A percentile compares a stretch with the other conserved stretches of the same genome.
Conservation (phyloP, 2,113 vertebrate species). For the Oostethus manadensis region DNA sequence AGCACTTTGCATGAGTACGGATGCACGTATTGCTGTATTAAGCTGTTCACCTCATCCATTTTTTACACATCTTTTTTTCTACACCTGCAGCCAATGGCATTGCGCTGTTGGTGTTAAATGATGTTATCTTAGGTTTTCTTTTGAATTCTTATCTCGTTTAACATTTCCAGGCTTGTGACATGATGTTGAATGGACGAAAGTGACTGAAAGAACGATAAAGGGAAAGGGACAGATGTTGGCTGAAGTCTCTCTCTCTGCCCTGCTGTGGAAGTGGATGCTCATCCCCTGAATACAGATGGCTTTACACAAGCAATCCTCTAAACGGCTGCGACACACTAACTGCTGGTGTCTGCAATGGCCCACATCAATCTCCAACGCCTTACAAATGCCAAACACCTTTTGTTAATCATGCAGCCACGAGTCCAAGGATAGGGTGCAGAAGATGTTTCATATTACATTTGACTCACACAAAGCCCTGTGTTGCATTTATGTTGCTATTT, state of each 20-base stretch:
- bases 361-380: constrained; percentile 29
- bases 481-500: constrained; percentile 38
- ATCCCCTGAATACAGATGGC: constrained; percentile 70
- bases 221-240: constrained; percentile 49
- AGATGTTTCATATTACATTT: constrained; percentile 32
- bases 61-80: neutral
- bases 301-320: constrained; percentile 65
- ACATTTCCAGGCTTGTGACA: constrained; percentile 24
- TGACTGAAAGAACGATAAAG: constrained; percentile 25
- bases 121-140: constrained; percentile 18
- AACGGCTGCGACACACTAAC: constrained; percentile 49
- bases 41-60: constrained; percentile 8
- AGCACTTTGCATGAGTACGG: no score
- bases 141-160: constrained; percentile 18
- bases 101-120: neutral
- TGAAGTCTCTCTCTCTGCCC: constrained; percentile 44
- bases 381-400: constrained; percentile 43
- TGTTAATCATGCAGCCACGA: constrained; percentile 41
- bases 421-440: constrained; percentile 16
- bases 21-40: neutral
- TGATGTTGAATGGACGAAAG: constrained; percentile 46
- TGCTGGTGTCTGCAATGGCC: constrained; percentile 54
- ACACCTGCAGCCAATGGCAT: constrained; percentile 2
- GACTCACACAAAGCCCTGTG: constrained; percentile 19
- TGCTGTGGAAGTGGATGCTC: constrained; percentile 56